Base-by-base conservation (phyloP, 2,888 invertebrate genomes). In the Sesia bembeciformis region DNA sequence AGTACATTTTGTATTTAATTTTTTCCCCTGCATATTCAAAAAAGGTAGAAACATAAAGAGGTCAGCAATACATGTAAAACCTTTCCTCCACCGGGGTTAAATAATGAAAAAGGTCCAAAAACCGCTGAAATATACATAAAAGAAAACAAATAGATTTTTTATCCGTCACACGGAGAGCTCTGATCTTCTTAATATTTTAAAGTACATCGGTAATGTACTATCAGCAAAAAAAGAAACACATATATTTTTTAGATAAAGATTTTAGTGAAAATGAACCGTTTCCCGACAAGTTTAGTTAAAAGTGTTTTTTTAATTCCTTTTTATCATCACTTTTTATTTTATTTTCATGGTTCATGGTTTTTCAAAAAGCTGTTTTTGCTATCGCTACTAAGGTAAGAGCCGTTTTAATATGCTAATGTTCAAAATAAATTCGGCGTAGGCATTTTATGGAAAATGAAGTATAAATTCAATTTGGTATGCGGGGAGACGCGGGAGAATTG, bases 321-420 rank as follows among this genome's bases (percentile, higher is more conserved):
- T 23, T 23, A 23, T 23, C 23, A 23, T 23, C 23, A 23, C 23
- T 23, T 2, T 23, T 23, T 23, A 23, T 23, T 23, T 23, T 23
- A 23, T 23, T 23, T 23, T 23, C 23, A 23, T 23, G 23, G 23
- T 23, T 23, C 42, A 7, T 42, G 42, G 42, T 42, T 42, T 42
- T 42, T 42, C 42, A 42, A 7, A 6, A 42, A 6, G 7, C 42
- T 38, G 7, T 50, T 38, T 50, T 50, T 81, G 74, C 72, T 50
- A 54, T 65, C 81, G 52, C 54, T 84, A 80, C 59, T n/a, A 52
- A 72, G 72, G 79, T 79, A 74, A 74, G 72, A 72, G 64, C 65
- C 71, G 74, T 77, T 83, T 84, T 86, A 85, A 85, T 86, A 86
- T 86, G 86, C 84, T 86, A 86, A 86, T 86, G 79, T 67, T 70